These are phyloP conservation scores for Zelleria hepariella DNA, from an alignment of 2,888 invertebrate genomes.

Conservation along the genomic window DNA sequence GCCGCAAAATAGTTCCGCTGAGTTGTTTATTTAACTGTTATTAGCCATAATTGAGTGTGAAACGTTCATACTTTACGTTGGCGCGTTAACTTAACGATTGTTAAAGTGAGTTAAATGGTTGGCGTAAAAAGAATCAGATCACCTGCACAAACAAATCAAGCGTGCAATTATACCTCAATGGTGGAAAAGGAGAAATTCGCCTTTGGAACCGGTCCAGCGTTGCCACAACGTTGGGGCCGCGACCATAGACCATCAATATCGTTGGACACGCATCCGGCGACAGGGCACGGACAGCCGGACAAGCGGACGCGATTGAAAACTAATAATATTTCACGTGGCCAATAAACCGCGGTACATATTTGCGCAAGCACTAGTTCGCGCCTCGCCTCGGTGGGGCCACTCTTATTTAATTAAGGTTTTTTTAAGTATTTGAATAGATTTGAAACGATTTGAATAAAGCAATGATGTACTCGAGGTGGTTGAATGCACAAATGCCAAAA, in stretches of 20 bases:
- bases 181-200: background rate
- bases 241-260: conserved; percentile 47
- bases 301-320: conserved; percentile 50
- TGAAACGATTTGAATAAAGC: too few species aligned
- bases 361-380: conserved; percentile 25
- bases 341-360: conserved; percentile 35
- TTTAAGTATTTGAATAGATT: too few species aligned
- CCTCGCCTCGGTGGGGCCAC: background rate
- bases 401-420: too few species aligned
- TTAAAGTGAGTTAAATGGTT: background rate
- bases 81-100: background rate
- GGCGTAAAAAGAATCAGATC: background rate
- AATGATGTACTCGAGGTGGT: too few species aligned
- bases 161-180: background rate
- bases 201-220: background rate
- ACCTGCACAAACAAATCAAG: background rate
- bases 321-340: conserved; percentile 46
- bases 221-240: background rate
- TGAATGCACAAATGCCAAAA: too few species aligned
- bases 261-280: conserved; percentile 55
- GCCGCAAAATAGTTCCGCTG: background rate
- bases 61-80: background rate
- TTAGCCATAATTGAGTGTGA: conserved; percentile 1
- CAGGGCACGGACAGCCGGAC: conserved; percentile 38
- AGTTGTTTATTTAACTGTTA: background rate